Base-by-base conservation (phyloP, 1,140 invertebrate genomes). In the Temnothorax curvispinosus region DNA sequence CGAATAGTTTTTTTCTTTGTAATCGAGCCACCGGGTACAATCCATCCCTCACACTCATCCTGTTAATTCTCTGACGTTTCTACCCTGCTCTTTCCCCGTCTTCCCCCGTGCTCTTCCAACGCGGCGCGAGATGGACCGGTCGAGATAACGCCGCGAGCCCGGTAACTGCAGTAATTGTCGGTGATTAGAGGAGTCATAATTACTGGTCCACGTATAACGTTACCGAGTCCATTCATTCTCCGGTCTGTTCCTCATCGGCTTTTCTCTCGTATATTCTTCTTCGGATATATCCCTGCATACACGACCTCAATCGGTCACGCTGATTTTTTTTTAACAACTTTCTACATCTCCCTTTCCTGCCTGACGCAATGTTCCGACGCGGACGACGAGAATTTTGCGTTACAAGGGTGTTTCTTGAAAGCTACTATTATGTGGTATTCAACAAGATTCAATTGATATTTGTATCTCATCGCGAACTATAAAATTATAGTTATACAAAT, bases 141-240 rank as follows among this genome's bases (percentile, higher is more conserved):
- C 89, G 91, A 92, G 92, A 94, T 94, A 94, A 94, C 90, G 90
- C 91, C 92, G 92, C 91, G 91, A 92, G 92, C 86, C 90, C 90
- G 92, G 92, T 93, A 93, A 93, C 93, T 93, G 92, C 93, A 89
- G 93, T 94, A 94, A 94, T 94, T 93, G 93, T 93, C 94, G 92
- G 90, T 94, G 92, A 94, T 94, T 94, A 94, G 94, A 94, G 93
- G 93, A 94, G 93, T 94, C 93, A 94, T 94, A 94, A 94, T 94
- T 94, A 94, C 93, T 91, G 91, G 91, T 87, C 90, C 91, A 88
- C 89, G 92, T 92, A 93, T 93, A 93, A 93, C 92, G 91, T 94
- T 94, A 92, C 92, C 84, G 84, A 86, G 90, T 93, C 89, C 91
- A 93, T 94, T 94, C 91, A 92, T 94, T 92, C 89, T 84, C 87